Conservation (phyloP, 2,113 vertebrate genomes). For the Nanger granti region DNA sequence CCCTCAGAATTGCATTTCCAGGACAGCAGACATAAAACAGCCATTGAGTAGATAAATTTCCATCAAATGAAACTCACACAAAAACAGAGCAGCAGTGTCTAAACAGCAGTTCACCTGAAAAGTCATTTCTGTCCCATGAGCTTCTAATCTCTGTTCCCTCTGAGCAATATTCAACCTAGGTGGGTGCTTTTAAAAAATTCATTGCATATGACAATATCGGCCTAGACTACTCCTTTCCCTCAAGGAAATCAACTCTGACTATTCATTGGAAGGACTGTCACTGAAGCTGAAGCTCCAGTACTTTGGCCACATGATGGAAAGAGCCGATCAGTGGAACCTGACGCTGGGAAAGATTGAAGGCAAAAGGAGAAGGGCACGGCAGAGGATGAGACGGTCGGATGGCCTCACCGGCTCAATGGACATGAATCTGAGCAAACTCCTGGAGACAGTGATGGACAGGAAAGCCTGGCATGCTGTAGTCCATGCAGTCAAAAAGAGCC, state of each 20-base stretch:
- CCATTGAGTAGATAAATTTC: background rate
- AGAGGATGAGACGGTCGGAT: background rate
- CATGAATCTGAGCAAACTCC: background rate
- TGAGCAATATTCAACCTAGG: background rate
- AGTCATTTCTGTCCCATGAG: background rate
- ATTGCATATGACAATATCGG: background rate
- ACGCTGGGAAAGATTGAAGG: background rate
- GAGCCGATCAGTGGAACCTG: background rate
- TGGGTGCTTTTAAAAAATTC: background rate
- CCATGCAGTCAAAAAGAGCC: background rate
- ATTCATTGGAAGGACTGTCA: background rate
- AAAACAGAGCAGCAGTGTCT: background rate
- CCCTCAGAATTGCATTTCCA: rapidly evolving
- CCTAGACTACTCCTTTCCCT: background rate
- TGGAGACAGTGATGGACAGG: background rate
- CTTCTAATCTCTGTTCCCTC: background rate
- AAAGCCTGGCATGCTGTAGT: background rate
- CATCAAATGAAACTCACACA: background rate
- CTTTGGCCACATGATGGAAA: background rate
- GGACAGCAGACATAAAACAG: background rate
- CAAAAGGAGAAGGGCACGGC: background rate
- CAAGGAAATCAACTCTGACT: background rate
- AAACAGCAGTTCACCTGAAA: background rate
- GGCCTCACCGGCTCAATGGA: background rate
- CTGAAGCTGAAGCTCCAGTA: background rate